Conservation (phyloP, 1,140 invertebrate species). For the Stegodyphus mimosarum region DNA sequence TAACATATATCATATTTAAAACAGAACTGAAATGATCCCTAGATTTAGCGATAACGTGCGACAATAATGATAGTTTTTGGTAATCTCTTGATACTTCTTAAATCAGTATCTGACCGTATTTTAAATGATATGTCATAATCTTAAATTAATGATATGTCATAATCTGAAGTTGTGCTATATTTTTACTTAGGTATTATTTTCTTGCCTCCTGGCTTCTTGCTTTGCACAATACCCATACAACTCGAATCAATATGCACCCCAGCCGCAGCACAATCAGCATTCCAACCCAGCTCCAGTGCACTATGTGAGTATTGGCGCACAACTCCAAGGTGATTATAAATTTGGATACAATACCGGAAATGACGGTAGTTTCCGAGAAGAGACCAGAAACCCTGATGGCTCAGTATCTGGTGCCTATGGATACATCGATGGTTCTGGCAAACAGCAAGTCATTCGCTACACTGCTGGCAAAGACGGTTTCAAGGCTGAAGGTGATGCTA, state of each 20-base stretch:
- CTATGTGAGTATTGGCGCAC: slow-evolving; percentile 56
- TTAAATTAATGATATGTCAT: background rate
- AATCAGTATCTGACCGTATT: background rate
- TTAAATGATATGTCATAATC: background rate
- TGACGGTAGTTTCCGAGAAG: slow-evolving; percentile 60
- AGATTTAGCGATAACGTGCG: too few species aligned
- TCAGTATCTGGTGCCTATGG: slow-evolving; percentile 73
- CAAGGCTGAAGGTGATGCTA: slow-evolving; percentile 70
- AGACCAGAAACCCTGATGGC: slow-evolving; percentile 64
- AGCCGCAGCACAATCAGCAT: slow-evolving; percentile 34
- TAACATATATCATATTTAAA: too few species aligned
- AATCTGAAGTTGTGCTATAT: background rate
- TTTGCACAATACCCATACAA: slow-evolving; percentile 37
- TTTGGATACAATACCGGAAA: slow-evolving; percentile 62
- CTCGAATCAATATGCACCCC: slow-evolving; percentile 2
- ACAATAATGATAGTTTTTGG: background rate
- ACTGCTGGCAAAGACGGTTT: slow-evolving; percentile 76
- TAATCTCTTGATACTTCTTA: background rate
- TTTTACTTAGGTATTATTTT: slow-evolving; percentile 17
- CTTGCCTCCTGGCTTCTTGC: slow-evolving; percentile 14
- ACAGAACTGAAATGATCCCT: too few species aligned
- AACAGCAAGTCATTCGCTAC: slow-evolving; percentile 74
- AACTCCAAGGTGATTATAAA: slow-evolving; percentile 62
- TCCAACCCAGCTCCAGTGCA: slow-evolving; percentile 50
- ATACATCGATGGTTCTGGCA: slow-evolving; percentile 72